Evolutionary conservation across 1,140 invertebrate species (phyloP).

Genomic region (Chironomus striatipennis): DNA sequence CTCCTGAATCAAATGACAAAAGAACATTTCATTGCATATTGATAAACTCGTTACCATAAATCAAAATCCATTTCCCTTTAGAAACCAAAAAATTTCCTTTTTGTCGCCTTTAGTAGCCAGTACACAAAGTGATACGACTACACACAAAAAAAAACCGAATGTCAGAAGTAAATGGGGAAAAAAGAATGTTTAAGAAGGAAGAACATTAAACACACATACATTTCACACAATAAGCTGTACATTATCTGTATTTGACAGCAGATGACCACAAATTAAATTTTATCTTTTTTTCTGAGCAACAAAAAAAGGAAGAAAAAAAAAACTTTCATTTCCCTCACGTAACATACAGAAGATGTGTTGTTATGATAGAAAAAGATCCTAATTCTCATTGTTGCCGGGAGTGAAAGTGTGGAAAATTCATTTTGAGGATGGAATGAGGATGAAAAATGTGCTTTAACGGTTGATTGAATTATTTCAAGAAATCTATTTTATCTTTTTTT

Average conservation of each 20-base stretch:
- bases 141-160: too few relatives aligned
- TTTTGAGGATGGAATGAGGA: not conserved
- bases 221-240: not conserved
- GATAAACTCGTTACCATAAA: not conserved
- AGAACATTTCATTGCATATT: too few relatives aligned
- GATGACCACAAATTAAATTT: slow-evolving; percentile 21
- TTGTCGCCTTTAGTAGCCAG: not conserved
- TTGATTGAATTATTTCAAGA: slow-evolving; percentile 6
- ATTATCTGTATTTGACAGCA: slow-evolving; percentile 14
- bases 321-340: not conserved
- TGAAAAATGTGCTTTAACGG: slow-evolving; percentile 9
- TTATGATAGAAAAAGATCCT: slow-evolving; percentile 1
- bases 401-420: slow-evolving; percentile 8
- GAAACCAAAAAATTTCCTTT: not conserved
- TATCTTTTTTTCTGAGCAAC: slow-evolving; percentile 10
- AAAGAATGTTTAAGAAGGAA: not conserved
- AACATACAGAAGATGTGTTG: not conserved
- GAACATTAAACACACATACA: slow-evolving; percentile 20
- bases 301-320: not conserved
- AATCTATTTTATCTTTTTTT: not conserved
- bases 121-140: not conserved
- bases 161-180: not conserved
- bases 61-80: not conserved
- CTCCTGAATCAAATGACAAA: too few relatives aligned
- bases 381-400: not conserved